phyloP scores from a whole-genome alignment of 2,888 invertebrate species.

The Pedicia rivosa region DNA sequence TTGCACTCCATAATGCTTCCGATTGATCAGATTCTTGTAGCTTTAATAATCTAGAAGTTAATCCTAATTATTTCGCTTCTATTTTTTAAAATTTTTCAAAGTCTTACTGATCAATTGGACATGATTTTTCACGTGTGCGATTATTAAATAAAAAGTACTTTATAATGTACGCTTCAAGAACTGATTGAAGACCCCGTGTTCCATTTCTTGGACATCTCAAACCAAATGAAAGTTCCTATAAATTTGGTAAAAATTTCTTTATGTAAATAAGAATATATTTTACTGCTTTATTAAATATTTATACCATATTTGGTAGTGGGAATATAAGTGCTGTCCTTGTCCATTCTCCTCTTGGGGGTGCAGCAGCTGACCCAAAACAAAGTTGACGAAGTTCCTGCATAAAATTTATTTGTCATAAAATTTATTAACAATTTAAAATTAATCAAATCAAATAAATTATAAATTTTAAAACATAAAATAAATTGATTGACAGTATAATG shows the following conservation, averaged over 20 bases:
- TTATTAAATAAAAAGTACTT: conserved; percentile 49
- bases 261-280: not conserved
- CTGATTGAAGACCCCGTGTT: conserved; percentile 42
- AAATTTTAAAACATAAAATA: too few relatives aligned
- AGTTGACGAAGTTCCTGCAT: conserved; percentile 42
- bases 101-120: conserved; percentile 39
- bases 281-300: not conserved
- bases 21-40: conserved; percentile 50
- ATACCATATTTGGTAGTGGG: conserved; percentile 31
- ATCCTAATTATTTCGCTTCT: too few relatives aligned
- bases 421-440: too few relatives aligned
- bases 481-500: too few relatives aligned
- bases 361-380: conserved; percentile 48
- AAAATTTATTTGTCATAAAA: too few relatives aligned
- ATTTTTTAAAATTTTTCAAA: not conserved
- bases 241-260: not conserved
- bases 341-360: conserved; percentile 58
- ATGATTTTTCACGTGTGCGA: conserved; percentile 34
- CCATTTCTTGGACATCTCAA: conserved; percentile 49
- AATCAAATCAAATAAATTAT: too few relatives aligned
- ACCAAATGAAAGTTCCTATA: conserved; percentile 36
- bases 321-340: conserved; percentile 48
- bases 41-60: conserved; percentile 37
- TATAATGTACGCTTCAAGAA: conserved; percentile 50
- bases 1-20: conserved; percentile 47